A percentile compares a stretch with the other conserved stretches of the same genome.
Evolutionary conservation across 2,797 vertebrate species (phyloP).

Genomic region (Anguilla megastoma): DNA sequence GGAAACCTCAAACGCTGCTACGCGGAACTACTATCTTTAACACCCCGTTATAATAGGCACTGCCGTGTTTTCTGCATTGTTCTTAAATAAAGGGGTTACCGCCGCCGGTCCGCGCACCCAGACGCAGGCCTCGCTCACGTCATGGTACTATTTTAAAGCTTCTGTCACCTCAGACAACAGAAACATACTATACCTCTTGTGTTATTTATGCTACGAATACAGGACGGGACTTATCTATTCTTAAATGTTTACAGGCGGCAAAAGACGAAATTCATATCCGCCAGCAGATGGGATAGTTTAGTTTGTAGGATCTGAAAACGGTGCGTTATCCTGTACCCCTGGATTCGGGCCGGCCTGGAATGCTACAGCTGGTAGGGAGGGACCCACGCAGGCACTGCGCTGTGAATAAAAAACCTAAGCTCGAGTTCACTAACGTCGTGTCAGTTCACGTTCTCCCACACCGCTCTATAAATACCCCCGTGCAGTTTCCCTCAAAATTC

Average conservation of each 20-base stretch:
- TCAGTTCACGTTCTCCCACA: constrained; percentile 38
- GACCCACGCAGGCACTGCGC: constrained; percentile 67
- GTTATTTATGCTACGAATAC: neutral
- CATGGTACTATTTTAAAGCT: neutral
- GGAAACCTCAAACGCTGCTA: neutral
- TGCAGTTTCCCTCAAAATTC: constrained; percentile 57
- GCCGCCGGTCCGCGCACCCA: neutral
- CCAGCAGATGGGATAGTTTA: neutral
- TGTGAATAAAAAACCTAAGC: constrained; percentile 47
- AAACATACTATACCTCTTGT: neutral
- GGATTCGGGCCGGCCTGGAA: constrained; percentile 58
- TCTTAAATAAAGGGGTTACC: constrained; percentile 14
- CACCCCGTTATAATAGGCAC: neutral
- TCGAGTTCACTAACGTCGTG: constrained; percentile 41
- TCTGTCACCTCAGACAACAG: neutral
- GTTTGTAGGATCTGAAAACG: neutral
- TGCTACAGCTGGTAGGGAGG: constrained; percentile 64
- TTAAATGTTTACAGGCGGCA: constrained; percentile 1
- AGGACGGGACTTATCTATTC: neutral
- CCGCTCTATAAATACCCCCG: constrained; percentile 74
- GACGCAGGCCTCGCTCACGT: neutral
- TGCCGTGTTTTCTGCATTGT: constrained; percentile 20
- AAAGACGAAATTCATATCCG: neutral
- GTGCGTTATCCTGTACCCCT: constrained; percentile 55
- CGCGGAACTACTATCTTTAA: neutral